Conservation (phyloP, 2,113 vertebrate species). For the Numida meleagris region DNA sequence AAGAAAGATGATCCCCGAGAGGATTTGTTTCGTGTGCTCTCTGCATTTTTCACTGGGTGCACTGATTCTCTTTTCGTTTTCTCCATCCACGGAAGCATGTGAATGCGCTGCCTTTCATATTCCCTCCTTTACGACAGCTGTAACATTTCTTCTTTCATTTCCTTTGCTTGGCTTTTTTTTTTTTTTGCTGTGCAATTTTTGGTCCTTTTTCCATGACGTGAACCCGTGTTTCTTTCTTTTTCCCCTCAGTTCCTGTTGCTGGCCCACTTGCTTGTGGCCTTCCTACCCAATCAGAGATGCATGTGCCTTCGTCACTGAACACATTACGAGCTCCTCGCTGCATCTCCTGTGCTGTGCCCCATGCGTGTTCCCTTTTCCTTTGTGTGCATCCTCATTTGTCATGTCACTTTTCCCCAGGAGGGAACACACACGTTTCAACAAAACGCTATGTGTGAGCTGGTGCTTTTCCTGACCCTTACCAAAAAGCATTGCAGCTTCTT, state of each 20-base stretch:
- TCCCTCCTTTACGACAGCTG: background rate
- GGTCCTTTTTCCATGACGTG: background rate
- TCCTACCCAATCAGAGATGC: background rate
- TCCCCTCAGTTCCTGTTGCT: background rate
- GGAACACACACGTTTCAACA: rapidly evolving
- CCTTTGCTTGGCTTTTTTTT: background rate
- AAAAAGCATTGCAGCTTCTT: background rate
- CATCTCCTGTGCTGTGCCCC: background rate
- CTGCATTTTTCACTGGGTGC: background rate
- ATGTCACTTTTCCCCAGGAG: background rate
- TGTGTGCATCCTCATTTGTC: background rate
- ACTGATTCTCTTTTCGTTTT: background rate
- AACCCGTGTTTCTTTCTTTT: background rate
- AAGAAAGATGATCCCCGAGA: background rate
- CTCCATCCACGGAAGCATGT: background rate
- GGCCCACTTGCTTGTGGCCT: background rate
- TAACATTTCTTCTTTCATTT: background rate
- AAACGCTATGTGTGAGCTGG: background rate
- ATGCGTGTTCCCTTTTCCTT: background rate
- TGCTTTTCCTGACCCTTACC: background rate
- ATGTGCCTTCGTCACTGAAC: background rate
- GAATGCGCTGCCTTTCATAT: background rate
- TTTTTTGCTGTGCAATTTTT: background rate
- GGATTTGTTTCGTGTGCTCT: rapidly evolving
- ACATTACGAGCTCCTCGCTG: background rate